phyloP scores from a whole-genome alignment of 2,113 vertebrate species.

The Heptranchias perlo region DNA sequence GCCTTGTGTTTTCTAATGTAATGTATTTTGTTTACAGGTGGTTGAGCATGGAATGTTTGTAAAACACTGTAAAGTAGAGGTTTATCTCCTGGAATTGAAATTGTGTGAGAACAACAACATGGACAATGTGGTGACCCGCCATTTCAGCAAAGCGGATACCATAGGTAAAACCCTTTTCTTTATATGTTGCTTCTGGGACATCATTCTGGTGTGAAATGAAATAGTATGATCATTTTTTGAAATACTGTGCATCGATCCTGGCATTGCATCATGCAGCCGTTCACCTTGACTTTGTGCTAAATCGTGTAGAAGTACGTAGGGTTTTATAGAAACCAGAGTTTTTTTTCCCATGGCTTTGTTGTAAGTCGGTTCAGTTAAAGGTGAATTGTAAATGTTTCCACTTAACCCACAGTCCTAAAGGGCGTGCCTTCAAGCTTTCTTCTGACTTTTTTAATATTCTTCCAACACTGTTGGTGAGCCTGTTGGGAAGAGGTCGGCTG shows the following conservation, averaged over 20 bases:
- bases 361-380: neutral
- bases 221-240: neutral
- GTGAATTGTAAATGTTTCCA: neutral
- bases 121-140: slow-evolving; percentile 72
- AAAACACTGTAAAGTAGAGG: slow-evolving; percentile 96
- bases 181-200: neutral
- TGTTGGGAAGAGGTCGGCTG: neutral
- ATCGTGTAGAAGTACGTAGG: neutral
- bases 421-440: neutral
- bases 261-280: neutral
- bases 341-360: neutral
- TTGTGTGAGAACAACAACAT: slow-evolving; percentile 84
- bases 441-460: neutral
- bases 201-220: neutral
- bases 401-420: neutral
- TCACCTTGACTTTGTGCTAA: neutral
- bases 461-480: neutral
- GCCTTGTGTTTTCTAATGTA: neutral
- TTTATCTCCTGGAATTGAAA: slow-evolving; percentile 91
- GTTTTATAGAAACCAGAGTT: neutral
- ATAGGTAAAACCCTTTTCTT: slow-evolving; percentile 67
- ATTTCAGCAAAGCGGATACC: slow-evolving; percentile 94
- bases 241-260: neutral
- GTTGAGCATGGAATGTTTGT: slow-evolving; percentile 95
- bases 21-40: slow-evolving; percentile 60